Evolutionary conservation across 2,888 invertebrate genomes (phyloP), one percentile per base, ranked within the genome.

Genomic region (Tricholauxania praeusta): DNA sequence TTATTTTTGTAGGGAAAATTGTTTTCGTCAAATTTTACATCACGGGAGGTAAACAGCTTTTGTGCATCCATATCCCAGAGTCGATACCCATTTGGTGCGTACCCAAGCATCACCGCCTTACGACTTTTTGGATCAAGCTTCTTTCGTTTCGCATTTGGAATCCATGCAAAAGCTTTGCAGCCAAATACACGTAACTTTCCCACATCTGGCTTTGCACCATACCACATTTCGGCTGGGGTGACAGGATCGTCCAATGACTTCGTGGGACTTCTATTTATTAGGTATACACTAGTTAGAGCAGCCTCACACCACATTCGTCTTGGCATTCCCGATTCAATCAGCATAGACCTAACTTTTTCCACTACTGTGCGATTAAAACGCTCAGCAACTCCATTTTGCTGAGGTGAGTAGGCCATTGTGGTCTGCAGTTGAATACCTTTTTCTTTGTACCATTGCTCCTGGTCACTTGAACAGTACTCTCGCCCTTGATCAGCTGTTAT

Each of bases 161-260:
- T 53, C 71, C 77, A 76, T 14, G 73, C 72, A 67, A 65, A 78
- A 15, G 78, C 78, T 52, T 63, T 72, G 59, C 78, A 72, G 1
- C 77, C 77, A 75, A 79, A 78, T 10, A 76, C 72, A 73, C 72
- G 53, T 19, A 79, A 59, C 52, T 79, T 78, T 15, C 62, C 19
- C 0, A 79, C 28, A 48, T 78, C 67, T 12, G 77, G 71, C 52
- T 74, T 72, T 3, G 66, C 47, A 22, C 62, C 59, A 64, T 66
- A 77, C 74, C 28, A 28, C 28, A 28, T 28, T 47, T 75, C 75
- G 12, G 74, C 70, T 14, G 76, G 77, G 3, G 72, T 75, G 48
- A 51, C 39, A 17, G 39, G 17, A 62, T 52, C 51, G 7, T 22
- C 39, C 12, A 74, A 52, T 0, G 72, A 57, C 52, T 52, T 72